phyloP scores from a whole-genome alignment of 2,888 invertebrate genomes.

The Lysandra bellargus region DNA sequence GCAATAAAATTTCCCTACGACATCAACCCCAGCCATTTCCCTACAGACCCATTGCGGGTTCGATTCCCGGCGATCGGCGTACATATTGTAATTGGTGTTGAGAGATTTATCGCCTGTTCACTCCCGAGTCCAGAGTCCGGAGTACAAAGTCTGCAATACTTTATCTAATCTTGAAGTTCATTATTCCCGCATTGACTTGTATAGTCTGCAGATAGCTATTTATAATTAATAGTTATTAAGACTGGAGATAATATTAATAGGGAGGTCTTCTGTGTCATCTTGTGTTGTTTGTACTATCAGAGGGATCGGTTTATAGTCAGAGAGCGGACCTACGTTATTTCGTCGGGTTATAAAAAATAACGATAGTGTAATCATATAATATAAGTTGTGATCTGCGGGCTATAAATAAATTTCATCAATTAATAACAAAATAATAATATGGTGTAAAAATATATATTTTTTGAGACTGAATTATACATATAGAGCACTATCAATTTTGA shows the following conservation, averaged over 20 bases:
- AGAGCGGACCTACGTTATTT: too few relatives aligned
- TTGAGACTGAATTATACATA: too few relatives aligned
- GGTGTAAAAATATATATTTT: too few relatives aligned
- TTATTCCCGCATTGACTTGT: slow-evolving; percentile 38
- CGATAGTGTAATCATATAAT: too few relatives aligned
- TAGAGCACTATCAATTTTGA: too few relatives aligned
- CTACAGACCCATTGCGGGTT: slow-evolving; percentile 60
- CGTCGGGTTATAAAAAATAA: too few relatives aligned
- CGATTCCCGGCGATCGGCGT: slow-evolving; percentile 55
- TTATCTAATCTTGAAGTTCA: slow-evolving; percentile 68
- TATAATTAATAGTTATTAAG: background rate
- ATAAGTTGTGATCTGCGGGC: too few relatives aligned
- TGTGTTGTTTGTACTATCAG: background rate
- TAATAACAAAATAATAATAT: too few relatives aligned
- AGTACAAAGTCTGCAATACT: slow-evolving; percentile 45
- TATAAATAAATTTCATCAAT: too few relatives aligned
- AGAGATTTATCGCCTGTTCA: slow-evolving; percentile 70
- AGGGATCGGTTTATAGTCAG: too few relatives aligned
- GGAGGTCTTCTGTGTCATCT: background rate
- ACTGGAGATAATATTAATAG: background rate
- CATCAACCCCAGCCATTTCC: slow-evolving; percentile 53
- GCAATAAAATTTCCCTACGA: slow-evolving; percentile 30
- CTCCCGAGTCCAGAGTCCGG: slow-evolving; percentile 43
- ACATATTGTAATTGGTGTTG: slow-evolving; percentile 59
- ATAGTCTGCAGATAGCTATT: slow-evolving; percentile 23